Conservation (phyloP, 2,113 vertebrate genomes). For the Gadus macrocephalus region DNA sequence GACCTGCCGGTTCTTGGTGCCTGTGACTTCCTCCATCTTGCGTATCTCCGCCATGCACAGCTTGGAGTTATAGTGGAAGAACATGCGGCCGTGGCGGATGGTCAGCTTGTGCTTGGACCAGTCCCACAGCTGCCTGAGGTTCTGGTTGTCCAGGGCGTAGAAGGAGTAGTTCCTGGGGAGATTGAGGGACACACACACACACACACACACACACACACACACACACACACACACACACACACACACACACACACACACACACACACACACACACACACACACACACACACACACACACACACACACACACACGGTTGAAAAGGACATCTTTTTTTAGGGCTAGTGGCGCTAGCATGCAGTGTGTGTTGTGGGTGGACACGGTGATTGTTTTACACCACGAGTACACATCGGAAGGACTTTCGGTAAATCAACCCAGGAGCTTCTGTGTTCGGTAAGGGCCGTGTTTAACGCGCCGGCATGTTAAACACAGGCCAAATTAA, state of each 20-base stretch:
- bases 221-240: neutral
- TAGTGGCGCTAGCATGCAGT: neutral
- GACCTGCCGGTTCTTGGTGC: slow-evolving; percentile 82
- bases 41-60: slow-evolving; percentile 90
- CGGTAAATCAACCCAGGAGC: neutral
- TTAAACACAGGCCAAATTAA: slow-evolving; percentile 20
- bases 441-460: slow-evolving; percentile 10
- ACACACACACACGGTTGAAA: neutral
- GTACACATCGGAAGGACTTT: neutral
- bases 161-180: slow-evolving; percentile 87
- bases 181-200: neutral
- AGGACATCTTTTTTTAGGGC: neutral
- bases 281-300: too few relatives aligned
- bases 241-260: too few relatives aligned
- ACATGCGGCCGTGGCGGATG: slow-evolving; percentile 86
- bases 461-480: slow-evolving; percentile 22
- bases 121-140: slow-evolving; percentile 96
- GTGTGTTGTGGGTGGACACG: slow-evolving; percentile 2
- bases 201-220: too few relatives aligned
- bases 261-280: too few relatives aligned
- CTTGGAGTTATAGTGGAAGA: slow-evolving; percentile 94
- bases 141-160: slow-evolving; percentile 96
- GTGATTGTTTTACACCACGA: too few relatives aligned
- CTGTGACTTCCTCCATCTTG: slow-evolving; percentile 89
- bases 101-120: slow-evolving; percentile 95